Evolutionary conservation across 2,113 vertebrate species (phyloP).

Genomic region (Cyprinus carpio): DNA sequence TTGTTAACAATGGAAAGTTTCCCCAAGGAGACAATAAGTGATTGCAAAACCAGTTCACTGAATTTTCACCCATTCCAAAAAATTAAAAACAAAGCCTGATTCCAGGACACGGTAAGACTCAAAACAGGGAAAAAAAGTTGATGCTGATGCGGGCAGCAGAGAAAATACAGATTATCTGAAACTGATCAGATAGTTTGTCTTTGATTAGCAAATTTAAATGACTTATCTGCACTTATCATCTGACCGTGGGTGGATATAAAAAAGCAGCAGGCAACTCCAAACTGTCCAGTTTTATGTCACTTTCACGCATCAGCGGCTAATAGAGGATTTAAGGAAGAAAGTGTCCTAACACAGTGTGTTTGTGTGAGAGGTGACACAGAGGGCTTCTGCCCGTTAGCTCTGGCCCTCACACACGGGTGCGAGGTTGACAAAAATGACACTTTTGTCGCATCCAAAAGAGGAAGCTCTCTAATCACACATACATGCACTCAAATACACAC

Average conservation of each 20-base stretch:
- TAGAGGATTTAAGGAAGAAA: slow-evolving; percentile 43
- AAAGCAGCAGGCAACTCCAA: not conserved
- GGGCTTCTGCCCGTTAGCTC: not conserved
- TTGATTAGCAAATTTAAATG: slow-evolving; percentile 2
- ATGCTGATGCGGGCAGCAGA: too few relatives aligned
- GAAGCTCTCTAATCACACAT: slow-evolving; percentile 61
- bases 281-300: not conserved
- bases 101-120: not conserved
- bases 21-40: too few relatives aligned
- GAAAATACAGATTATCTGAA: not conserved
- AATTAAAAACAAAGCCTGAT: not conserved
- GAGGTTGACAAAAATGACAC: slow-evolving; percentile 62
- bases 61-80: too few relatives aligned
- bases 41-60: too few relatives aligned
- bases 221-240: not conserved
- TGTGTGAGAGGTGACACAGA: not conserved
- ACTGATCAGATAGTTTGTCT: not conserved
- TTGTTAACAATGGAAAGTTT: too few relatives aligned
- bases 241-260: not conserved
- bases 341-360: not conserved
- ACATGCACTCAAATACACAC: slow-evolving; percentile 33
- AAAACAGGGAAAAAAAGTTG: not conserved
- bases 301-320: slow-evolving; percentile 21
- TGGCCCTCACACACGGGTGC: slow-evolving; percentile 62
- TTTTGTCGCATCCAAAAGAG: slow-evolving; percentile 66